Conservation (phyloP, 1,140 invertebrate genomes). For the Apis mellifera region Amel_HAv3.1 CM009931.2:4747001-4747500, state of each 20-base stretch:
- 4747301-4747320: constrained; percentile 78
- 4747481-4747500: constrained; percentile 84
- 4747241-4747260: constrained; percentile 32
- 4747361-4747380: constrained; percentile 81
- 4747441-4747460: constrained; percentile 81
- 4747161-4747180: constrained; percentile 62
- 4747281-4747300: constrained; percentile 71
- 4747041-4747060: no score
- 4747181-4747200: constrained; percentile 56
- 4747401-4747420: constrained; percentile 83
- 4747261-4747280: background rate
- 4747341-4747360: constrained; percentile 84
- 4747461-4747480: constrained; percentile 85
- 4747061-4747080: no score
- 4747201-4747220: constrained; percentile 21
- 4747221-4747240: constrained; percentile 36
- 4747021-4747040: no score
- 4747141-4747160: background rate
- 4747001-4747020: no score
- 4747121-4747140: constrained; percentile 2
- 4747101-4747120: background rate
- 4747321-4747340: constrained; percentile 84
- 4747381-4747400: constrained; percentile 81
- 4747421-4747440: constrained; percentile 81
- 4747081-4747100: no score